Evolutionary conservation across 2,113 vertebrate genomes (phyloP).

Genomic region (Chelonoidis abingdonii): DNA sequence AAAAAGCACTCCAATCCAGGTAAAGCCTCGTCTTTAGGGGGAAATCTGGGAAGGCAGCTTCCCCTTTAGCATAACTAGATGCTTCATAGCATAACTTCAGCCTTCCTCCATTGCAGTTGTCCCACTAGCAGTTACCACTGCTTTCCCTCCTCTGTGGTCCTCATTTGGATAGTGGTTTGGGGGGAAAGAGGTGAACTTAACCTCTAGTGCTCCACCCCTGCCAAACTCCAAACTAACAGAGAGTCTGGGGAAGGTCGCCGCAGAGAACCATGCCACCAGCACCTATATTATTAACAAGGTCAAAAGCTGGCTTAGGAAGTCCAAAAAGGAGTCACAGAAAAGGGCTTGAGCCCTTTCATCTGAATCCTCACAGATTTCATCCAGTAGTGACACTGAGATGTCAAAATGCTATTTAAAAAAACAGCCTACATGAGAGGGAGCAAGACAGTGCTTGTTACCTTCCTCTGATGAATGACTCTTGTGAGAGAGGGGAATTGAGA

Average conservation of each 20-base stretch:
- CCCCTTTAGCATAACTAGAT: background rate
- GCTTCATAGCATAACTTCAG: background rate
- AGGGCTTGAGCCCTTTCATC: too few species aligned
- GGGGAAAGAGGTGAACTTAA: background rate
- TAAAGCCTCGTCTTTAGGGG: background rate
- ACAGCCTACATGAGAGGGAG: background rate
- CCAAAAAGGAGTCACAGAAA: background rate
- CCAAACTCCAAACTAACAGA: background rate
- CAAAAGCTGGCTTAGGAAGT: background rate
- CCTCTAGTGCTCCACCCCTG: background rate
- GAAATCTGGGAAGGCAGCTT: background rate
- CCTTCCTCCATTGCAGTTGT: background rate
- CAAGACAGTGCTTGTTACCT: conserved; percentile 8
- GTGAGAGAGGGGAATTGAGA: conserved; percentile 13
- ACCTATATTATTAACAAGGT: background rate
- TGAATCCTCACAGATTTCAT: background rate
- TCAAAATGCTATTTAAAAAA: too few species aligned
- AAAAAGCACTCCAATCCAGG: background rate
- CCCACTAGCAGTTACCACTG: background rate
- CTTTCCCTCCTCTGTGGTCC: background rate
- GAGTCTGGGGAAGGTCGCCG: background rate
- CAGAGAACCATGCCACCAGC: background rate
- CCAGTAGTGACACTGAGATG: background rate
- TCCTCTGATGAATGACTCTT: background rate
- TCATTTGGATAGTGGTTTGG: background rate